Evolutionary conservation across 1,140 invertebrate genomes (phyloP), one percentile per base, ranked within the genome.

Genomic region (Drosophila saltans): DNA sequence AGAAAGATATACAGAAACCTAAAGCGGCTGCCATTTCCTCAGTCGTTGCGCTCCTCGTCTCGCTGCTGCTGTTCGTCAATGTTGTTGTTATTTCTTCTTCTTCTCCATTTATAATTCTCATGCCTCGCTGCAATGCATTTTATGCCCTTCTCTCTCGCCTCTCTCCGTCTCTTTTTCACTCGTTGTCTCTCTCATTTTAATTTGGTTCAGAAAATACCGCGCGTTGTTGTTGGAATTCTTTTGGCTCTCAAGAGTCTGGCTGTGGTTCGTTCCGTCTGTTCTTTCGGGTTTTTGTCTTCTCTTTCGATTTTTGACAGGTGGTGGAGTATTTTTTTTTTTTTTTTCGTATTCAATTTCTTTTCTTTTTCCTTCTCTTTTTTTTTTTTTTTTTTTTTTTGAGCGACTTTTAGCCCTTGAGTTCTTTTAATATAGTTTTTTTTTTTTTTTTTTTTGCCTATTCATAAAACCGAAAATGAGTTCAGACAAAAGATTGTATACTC

Each of bases 241-340:
- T 90, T 83, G 70, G 84, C 65, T 57, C 43, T 75, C 28, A 45
- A 64, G 43, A 64, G 43, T 30, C 67, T 33, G 36, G 39, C 39
- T 30, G 61, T 60, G 55, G 41, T 52, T 60, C 56, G 59, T 66
- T 75, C 62, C 24, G 61, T 70, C 16, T 28, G 16, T 48, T n/a
- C 9, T 26, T 55, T 69, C 21, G 16, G 28, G 67, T 58, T 36
- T 74, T 66, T 75, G 65, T 75, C 72, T 76, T 75, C 75, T 90
- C 65, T 66, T 78, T 89, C 81, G 80, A 84, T 91, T 91, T 91
- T 91, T 91, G 88, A 91, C 88, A 91, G 88, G 88, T 91, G 88
- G 88, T 89, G 89, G 88, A 36, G 33, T 6, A 86, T 84, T 86
- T 82, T 78, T 85, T 16, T 16, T 16, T 16, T 16, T 16, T 78